These are phyloP conservation scores for Myiozetetes cayanensis DNA, from an alignment of 2,113 vertebrate genomes.

Conservation along the genomic window DNA sequence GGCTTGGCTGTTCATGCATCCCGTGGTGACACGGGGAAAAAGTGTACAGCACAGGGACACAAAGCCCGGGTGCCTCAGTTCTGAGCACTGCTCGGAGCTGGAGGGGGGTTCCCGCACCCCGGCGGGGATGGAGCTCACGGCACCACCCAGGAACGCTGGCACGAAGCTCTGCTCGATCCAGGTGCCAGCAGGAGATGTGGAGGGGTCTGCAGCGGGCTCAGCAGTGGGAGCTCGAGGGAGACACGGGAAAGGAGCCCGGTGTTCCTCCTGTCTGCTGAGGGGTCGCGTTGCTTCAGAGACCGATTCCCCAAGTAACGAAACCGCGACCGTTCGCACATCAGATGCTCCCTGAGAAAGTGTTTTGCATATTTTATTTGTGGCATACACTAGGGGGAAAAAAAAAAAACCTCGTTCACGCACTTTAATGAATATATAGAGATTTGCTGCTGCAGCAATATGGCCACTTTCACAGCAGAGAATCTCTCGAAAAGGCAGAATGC, in stretches of 20 bases:
- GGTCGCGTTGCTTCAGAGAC: background rate
- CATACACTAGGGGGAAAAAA: background rate
- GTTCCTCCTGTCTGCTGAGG: background rate
- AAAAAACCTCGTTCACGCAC: background rate
- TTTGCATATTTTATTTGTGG: background rate
- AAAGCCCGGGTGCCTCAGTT: background rate
- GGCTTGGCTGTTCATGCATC: no score
- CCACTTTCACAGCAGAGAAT: constrained; percentile 14
- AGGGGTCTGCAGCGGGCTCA: background rate
- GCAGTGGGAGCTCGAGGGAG: background rate
- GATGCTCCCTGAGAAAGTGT: constrained; percentile 10
- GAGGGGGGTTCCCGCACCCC: background rate
- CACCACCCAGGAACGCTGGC: fast-evolving
- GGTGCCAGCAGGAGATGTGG: fast-evolving
- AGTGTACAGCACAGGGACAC: background rate
- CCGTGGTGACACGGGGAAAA: background rate
- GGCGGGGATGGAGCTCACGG: fast-evolving
- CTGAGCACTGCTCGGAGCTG: background rate
- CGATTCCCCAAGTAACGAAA: background rate
- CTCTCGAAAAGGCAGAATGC: background rate
- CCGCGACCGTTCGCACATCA: background rate
- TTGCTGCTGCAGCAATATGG: background rate
- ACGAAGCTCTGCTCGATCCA: fast-evolving
- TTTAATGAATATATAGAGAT: background rate
- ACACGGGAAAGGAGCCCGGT: fast-evolving